phyloP scores from a whole-genome alignment of 2,888 invertebrate species.

The Heteromyza rotundicornis region DNA sequence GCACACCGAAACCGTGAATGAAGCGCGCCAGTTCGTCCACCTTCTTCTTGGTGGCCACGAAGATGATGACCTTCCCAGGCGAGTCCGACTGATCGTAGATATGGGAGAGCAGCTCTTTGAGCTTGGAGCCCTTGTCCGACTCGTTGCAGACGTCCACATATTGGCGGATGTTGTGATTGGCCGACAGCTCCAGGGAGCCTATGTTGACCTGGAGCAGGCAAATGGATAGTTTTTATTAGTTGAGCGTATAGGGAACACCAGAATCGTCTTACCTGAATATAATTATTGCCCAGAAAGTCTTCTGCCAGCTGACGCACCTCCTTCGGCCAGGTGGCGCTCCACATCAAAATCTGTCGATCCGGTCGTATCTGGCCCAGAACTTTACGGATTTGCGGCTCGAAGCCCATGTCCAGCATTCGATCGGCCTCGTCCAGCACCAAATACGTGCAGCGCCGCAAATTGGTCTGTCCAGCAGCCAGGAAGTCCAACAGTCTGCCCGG shows the following conservation, averaged over 20 bases:
- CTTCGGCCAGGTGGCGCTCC: constrained; percentile 99
- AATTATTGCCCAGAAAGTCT: constrained; percentile 88
- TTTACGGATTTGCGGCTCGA: constrained; percentile 94
- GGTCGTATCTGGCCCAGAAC: constrained; percentile 92
- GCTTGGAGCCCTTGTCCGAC: constrained; percentile 70
- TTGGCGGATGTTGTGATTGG: constrained; percentile 89
- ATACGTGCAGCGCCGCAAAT: constrained; percentile 79
- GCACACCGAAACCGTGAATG: constrained; percentile 82
- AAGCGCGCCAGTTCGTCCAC: constrained; percentile 84
- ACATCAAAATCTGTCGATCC: constrained; percentile 96
- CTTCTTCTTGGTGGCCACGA: constrained; percentile 95
- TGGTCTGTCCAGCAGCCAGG: constrained; percentile 76
- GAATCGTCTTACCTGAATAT: constrained; percentile 64
- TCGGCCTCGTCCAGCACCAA: constrained; percentile 91
- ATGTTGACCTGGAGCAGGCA: constrained; percentile 88
- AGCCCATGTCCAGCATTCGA: constrained; percentile 97
- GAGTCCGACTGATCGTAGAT: constrained; percentile 81
- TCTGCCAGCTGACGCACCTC: constrained; percentile 91
- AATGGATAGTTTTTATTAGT: not conserved
- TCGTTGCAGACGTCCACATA: constrained; percentile 81
- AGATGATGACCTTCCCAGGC: constrained; percentile 88
- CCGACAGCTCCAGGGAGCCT: constrained; percentile 79
- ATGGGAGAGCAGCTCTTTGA: constrained; percentile 54
- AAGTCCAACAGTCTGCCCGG: constrained; percentile 89
- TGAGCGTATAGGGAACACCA: constrained; percentile 3